Evolutionary conservation across 2,113 vertebrate species (phyloP).

Genomic region (Etheostoma cragini): DNA sequence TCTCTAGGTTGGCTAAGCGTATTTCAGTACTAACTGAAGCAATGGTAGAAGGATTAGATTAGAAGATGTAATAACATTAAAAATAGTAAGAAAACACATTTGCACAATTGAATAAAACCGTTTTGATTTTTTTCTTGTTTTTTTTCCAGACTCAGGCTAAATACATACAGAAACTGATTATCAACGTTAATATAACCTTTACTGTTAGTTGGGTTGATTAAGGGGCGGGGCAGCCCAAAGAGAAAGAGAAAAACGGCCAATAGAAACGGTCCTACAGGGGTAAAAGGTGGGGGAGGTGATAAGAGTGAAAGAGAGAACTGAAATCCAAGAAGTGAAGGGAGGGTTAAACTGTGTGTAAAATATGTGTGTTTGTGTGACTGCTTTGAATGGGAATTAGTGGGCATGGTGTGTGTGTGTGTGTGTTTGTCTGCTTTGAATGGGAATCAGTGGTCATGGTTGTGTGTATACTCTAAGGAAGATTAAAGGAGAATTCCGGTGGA

Average conservation of each 20-base stretch:
- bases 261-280: slow-evolving; percentile 70
- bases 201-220: slow-evolving; percentile 85
- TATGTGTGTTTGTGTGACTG: slow-evolving; percentile 30
- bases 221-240: slow-evolving; percentile 78
- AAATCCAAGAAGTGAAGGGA: slow-evolving; percentile 22
- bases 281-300: slow-evolving; percentile 54
- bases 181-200: slow-evolving; percentile 85
- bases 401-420: background rate
- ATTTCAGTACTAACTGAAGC: slow-evolving; percentile 87
- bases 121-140: slow-evolving; percentile 72
- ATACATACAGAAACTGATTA: slow-evolving; percentile 86
- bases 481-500: no score
- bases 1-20: slow-evolving; percentile 86
- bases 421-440: background rate
- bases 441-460: background rate
- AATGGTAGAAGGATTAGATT: slow-evolving; percentile 86
- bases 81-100: slow-evolving; percentile 85
- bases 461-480: slow-evolving; percentile 29
- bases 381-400: slow-evolving; percentile 21
- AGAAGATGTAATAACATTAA: slow-evolving; percentile 85
- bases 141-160: slow-evolving; percentile 83
- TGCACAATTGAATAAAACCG: slow-evolving; percentile 84
- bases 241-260: slow-evolving; percentile 72
- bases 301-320: slow-evolving; percentile 44
- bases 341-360: slow-evolving; percentile 42